phyloP scores from a whole-genome alignment of 2,888 invertebrate species.

The Hypena proboscidalis region DNA sequence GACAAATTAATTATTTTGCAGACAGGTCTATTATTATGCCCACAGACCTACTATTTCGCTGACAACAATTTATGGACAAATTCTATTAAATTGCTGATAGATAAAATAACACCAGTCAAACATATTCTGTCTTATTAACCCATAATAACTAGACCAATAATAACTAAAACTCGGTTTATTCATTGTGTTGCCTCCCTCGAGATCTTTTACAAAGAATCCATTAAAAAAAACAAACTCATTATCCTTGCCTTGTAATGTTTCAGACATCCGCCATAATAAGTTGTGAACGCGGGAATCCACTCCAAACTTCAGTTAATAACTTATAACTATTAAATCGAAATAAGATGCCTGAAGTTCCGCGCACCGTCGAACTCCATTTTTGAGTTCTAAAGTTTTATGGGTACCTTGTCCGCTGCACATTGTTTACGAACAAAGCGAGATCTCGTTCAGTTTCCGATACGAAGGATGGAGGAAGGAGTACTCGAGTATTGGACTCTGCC shows the following conservation, averaged over 20 bases:
- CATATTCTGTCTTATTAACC: too few relatives aligned
- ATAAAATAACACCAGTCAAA: too few relatives aligned
- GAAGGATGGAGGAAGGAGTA: conserved; percentile 62
- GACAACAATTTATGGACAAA: too few relatives aligned
- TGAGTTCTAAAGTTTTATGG: conserved; percentile 68
- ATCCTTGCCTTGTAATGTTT: conserved; percentile 12
- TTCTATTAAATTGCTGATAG: too few relatives aligned
- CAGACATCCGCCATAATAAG: conserved; percentile 10
- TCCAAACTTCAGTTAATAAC: conserved; percentile 36
- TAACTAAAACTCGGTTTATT: too few relatives aligned
- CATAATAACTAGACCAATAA: too few relatives aligned
- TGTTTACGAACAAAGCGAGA: conserved; percentile 77
- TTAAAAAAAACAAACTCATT: conserved; percentile 10
- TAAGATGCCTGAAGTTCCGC: conserved; percentile 35
- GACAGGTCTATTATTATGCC: too few relatives aligned
- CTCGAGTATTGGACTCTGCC: too few relatives aligned
- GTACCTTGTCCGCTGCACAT: conserved; percentile 67
- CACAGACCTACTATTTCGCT: too few relatives aligned
- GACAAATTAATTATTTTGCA: too few relatives aligned
- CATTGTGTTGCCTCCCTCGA: too few relatives aligned
- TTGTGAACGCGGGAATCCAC: conserved; percentile 33
- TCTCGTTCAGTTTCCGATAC: conserved; percentile 62
- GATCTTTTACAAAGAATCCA: too few relatives aligned
- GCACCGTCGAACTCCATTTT: conserved; percentile 53
- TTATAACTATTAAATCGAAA: conserved; percentile 32